Base-by-base conservation (phyloP, 2,888 invertebrate species). In the Tribolium freemani region DNA sequence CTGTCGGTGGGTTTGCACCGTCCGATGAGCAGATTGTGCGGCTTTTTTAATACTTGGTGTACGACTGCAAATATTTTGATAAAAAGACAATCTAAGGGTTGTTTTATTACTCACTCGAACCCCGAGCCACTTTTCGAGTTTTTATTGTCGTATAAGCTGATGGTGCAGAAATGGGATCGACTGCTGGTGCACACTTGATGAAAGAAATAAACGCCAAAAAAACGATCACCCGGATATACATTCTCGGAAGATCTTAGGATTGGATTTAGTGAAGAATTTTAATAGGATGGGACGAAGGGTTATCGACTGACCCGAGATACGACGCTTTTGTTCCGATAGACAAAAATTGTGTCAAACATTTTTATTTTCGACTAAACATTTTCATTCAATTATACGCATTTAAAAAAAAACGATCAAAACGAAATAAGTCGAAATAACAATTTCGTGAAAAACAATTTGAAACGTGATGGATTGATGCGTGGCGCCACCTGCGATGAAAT, bases 1-100 rank as follows among this genome's bases (percentile, higher is more conserved):
- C 73, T 74, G 61, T 84, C 79, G 45, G 82, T 80, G 20, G 79
- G 76, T 46, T 75, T 77, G 72, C 86, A 86, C 73, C 85, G 79
- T n/a, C 86, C 86, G 48, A 86, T 83, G 61, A 84, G 84, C 26
- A 86, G 76, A 76, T 86, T 81, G 69, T 85, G 84, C 1, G 84
- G 83, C 74, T 83, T 80, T 53, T 80, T 78, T 58, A 84, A 30
- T 69, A 84, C 77, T 75, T 82, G 82, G 48, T 83, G 79, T 30
- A 82, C 80, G 75, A 85, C 86, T 86, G 56, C 71, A 48, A 83
- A 83, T 71, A 73, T 70, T 53, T 60, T 20, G 38, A 51, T 53
- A 46, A 60, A 60, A 6, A 10, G n/a, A 6, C 10, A 6, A 13
- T 21, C 53, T 57, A 48, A 53, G 26, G 26, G 20, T 44, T 60